A percentile compares a stretch with the other conserved stretches of the same genome.
These are phyloP conservation scores for Bradypodion ventrale DNA, from an alignment of 2,797 vertebrate species.

Conservation along the genomic window DNA sequence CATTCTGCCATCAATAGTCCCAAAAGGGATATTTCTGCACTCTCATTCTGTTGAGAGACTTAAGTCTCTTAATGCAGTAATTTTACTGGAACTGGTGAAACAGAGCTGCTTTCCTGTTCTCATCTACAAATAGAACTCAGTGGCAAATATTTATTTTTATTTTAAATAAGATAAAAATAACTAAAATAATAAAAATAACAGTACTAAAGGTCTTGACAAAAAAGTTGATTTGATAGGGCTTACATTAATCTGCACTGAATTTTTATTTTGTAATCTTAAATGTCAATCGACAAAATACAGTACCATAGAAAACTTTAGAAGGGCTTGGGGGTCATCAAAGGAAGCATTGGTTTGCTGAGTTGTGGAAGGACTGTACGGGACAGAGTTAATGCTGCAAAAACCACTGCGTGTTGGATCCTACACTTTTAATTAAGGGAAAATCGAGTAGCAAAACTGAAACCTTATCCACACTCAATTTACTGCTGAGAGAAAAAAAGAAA, in stretches of 20 bases:
- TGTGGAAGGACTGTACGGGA: conserved; percentile 72
- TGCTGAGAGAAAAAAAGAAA: conserved; percentile 58
- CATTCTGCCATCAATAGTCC: too few relatives aligned
- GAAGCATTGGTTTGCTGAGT: conserved; percentile 77
- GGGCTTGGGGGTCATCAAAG: conserved; percentile 51
- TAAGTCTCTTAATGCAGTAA: background rate
- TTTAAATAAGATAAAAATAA: conserved; percentile 68
- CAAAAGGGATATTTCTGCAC: background rate
- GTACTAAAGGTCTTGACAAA: too few relatives aligned
- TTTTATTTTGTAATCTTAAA: conserved; percentile 69
- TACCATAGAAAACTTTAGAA: conserved; percentile 74
- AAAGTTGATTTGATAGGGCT: conserved; percentile 65
- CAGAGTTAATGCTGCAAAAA: conserved; percentile 63
- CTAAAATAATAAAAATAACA: conserved; percentile 65
- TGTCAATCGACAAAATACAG: conserved; percentile 71
- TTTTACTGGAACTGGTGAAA: conserved; percentile 59
- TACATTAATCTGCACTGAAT: conserved; percentile 61
- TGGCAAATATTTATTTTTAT: conserved; percentile 51
- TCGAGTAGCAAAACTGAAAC: conserved; percentile 66
- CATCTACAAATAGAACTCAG: conserved; percentile 66
- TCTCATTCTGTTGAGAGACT: background rate
- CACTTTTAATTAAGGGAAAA: conserved; percentile 76
- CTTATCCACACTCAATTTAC: conserved; percentile 47
- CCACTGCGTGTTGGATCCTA: conserved; percentile 74
- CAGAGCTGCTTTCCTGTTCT: conserved; percentile 36